A percentile compares a stretch with the other conserved stretches of the same genome.
phyloP scores from a whole-genome alignment of 2,797 vertebrate genomes.

The Tiaroga cobitis region DNA sequence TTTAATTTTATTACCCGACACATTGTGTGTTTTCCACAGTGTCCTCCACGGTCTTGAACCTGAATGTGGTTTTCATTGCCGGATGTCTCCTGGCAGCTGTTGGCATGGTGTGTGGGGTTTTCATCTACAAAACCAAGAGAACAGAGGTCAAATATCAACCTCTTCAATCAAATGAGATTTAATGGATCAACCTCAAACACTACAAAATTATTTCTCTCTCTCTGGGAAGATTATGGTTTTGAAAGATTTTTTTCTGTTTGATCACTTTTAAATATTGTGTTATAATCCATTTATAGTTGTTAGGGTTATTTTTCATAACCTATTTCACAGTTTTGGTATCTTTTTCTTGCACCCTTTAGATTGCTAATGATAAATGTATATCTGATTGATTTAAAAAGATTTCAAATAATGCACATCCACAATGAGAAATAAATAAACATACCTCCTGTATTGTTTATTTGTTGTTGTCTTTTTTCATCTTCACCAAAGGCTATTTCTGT shows the following conservation, averaged over 20 bases:
- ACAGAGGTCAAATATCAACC: constrained; percentile 45
- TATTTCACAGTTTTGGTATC: neutral
- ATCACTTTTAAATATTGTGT: neutral
- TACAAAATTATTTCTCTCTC: neutral
- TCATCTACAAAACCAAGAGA: constrained; percentile 36
- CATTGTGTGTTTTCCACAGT: neutral
- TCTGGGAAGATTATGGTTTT: neutral
- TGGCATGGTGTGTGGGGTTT: constrained; percentile 42
- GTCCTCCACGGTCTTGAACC: constrained; percentile 41
- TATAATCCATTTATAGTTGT: neutral
- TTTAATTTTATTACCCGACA: neutral
- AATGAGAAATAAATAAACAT: neutral
- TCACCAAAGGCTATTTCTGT: neutral
- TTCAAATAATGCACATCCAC: neutral
- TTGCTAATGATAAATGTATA: neutral
- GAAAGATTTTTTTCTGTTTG: neutral
- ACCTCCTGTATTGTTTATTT: neutral
- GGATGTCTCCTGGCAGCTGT: constrained; percentile 38
- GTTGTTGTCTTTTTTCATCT: neutral
- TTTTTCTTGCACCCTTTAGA: neutral
- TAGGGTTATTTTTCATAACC: neutral
- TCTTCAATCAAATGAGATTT: constrained; percentile 45
- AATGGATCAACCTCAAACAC: neutral
- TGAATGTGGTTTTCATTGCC: constrained; percentile 52
- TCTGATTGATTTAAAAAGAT: neutral